These are phyloP conservation scores for Cinclus cinclus DNA, from an alignment of 2,113 vertebrate genomes.

Conservation along the genomic window DNA sequence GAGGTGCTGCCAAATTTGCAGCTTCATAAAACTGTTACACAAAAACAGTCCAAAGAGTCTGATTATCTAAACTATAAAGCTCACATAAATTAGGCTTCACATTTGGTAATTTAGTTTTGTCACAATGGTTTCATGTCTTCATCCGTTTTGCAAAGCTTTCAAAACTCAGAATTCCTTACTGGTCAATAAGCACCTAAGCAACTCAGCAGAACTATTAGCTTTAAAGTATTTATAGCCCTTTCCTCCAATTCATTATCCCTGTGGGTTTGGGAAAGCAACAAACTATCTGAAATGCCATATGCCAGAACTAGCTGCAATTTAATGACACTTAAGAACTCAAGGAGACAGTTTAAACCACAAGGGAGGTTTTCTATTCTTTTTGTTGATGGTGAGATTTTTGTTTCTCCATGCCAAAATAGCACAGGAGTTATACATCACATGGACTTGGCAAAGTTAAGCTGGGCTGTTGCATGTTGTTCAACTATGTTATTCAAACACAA, in stretches of 20 bases:
- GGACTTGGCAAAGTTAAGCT: not conserved
- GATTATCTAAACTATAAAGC: not conserved
- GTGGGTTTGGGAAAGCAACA: constrained; percentile 43
- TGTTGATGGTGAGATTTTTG: constrained; percentile 35
- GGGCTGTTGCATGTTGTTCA: not conserved
- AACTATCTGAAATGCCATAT: constrained; percentile 14
- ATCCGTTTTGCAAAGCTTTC: constrained; percentile 22
- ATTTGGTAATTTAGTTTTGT: not conserved
- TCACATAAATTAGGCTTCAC: not conserved
- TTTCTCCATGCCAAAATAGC: constrained; percentile 37
- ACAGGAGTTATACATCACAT: not conserved
- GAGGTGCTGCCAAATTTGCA: not conserved
- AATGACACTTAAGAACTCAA: constrained; percentile 51
- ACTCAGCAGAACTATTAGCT: constrained; percentile 7
- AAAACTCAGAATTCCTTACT: constrained; percentile 14
- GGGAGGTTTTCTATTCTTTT: constrained; percentile 50
- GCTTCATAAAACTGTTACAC: not conserved
- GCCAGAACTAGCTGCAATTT: constrained; percentile 46
- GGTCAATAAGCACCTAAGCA: not conserved
- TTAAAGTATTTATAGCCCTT: constrained; percentile 46
- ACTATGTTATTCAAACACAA: constrained; percentile 36
- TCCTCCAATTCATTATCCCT: constrained; percentile 30
- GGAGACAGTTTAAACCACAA: constrained; percentile 52
- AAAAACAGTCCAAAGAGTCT: not conserved
- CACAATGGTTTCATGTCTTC: not conserved